A percentile compares a stretch with the other conserved stretches of the same genome.
These are phyloP conservation scores for Spea multiplicata DNA, from an alignment of 2,113 vertebrate genomes.

Conservation along the genomic window DNA sequence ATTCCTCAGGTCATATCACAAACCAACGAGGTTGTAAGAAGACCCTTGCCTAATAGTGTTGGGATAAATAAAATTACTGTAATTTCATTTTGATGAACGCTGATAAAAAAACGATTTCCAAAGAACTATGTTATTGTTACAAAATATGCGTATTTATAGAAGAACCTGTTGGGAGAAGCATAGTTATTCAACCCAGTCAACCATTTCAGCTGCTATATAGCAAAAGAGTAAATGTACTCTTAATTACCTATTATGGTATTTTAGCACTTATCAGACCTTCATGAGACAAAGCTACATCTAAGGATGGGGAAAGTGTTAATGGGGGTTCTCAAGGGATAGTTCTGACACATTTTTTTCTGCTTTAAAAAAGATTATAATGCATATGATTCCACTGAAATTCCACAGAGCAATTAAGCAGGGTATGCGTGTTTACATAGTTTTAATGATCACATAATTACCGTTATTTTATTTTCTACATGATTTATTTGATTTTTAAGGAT, in stretches of 20 bases:
- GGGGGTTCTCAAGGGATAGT: slow-evolving; percentile 40
- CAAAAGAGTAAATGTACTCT: slow-evolving; percentile 28
- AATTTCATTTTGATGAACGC: slow-evolving; percentile 62
- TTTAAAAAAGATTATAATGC: slow-evolving; percentile 37
- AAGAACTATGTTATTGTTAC: background rate
- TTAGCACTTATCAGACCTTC: slow-evolving; percentile 37
- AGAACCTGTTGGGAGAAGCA: slow-evolving; percentile 24
- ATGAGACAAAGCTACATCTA: slow-evolving; percentile 33
- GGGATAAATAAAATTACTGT: slow-evolving; percentile 66
- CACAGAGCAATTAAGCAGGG: slow-evolving; percentile 41
- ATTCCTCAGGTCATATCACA: slow-evolving; percentile 67
- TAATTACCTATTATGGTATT: slow-evolving; percentile 46
- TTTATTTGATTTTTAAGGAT: slow-evolving; percentile 31
- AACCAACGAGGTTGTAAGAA: slow-evolving; percentile 62
- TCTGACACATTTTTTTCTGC: slow-evolving; percentile 38
- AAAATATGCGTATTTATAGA: slow-evolving; percentile 9
- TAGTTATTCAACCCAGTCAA: slow-evolving; percentile 9
- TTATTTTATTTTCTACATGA: slow-evolving; percentile 41
- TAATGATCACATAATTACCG: slow-evolving; percentile 45
- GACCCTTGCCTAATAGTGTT: slow-evolving; percentile 59
- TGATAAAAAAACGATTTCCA: slow-evolving; percentile 16
- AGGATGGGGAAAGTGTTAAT: slow-evolving; percentile 39
- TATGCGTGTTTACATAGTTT: slow-evolving; percentile 46
- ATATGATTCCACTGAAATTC: slow-evolving; percentile 41
- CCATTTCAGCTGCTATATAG: slow-evolving; percentile 30